Percentiles rank a stretch among this genome's conserved stretches.
Evolutionary conservation across 2,888 invertebrate genomes (phyloP).

Genomic region (Eristalinus aeneus): DNA sequence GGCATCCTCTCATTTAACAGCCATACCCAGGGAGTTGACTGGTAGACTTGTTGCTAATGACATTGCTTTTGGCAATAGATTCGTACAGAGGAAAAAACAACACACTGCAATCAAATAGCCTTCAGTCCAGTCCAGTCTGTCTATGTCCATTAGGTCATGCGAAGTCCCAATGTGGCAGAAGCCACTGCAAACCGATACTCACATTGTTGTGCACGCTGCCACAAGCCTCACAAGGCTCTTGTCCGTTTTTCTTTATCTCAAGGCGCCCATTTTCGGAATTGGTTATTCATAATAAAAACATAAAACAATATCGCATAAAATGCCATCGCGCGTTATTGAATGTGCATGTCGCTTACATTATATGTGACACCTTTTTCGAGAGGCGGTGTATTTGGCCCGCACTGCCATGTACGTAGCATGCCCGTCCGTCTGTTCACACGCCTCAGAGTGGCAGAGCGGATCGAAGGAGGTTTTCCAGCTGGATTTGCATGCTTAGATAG

Average conservation of each 20-base stretch:
- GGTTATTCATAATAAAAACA: conserved; percentile 37
- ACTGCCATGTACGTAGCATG: not conserved
- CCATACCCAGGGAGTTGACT: not conserved
- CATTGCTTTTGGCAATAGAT: conserved; percentile 6
- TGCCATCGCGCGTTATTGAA: conserved; percentile 53
- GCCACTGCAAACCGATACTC: not conserved
- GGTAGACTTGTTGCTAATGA: not conserved
- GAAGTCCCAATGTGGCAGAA: not conserved
- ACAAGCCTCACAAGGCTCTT: not conserved
- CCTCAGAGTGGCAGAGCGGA: conserved; percentile 30
- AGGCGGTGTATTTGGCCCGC: conserved; percentile 13
- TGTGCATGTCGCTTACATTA: conserved; percentile 53
- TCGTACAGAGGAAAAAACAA: not conserved
- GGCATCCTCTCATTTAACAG: conserved; percentile 7
- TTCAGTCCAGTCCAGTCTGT: conserved; percentile 13
- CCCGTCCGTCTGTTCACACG: not conserved
- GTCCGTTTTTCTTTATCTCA: not conserved
- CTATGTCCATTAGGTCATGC: not conserved
- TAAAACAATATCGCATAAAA: conserved; percentile 45
- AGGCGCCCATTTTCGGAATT: conserved; percentile 52
- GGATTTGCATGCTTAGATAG: conserved; percentile 61
- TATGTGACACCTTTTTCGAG: conserved; percentile 61
- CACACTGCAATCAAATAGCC: conserved; percentile 18
- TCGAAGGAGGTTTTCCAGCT: conserved; percentile 58
- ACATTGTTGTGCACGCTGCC: not conserved